A percentile compares a stretch with the other conserved stretches of the same genome.
These are phyloP conservation scores for Protonibea diacanthus DNA, from an alignment of 2,797 vertebrate species.

Conservation along the genomic window DNA sequence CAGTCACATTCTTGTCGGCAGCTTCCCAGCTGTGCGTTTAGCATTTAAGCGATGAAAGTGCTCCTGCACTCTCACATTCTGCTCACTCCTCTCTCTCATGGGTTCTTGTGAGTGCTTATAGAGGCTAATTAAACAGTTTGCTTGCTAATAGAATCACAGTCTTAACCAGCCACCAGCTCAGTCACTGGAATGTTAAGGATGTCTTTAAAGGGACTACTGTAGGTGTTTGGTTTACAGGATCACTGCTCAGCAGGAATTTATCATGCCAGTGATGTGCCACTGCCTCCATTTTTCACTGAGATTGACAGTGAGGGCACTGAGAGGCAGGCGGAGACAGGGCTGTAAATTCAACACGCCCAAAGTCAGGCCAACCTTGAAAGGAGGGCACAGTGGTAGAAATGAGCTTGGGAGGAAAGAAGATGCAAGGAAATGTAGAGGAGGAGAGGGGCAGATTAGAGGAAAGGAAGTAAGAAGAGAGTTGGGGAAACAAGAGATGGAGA, in stretches of 20 bases:
- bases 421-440: constrained; percentile 53
- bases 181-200: constrained; percentile 62
- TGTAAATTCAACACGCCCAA: constrained; percentile 82
- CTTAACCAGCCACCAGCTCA: constrained; percentile 67
- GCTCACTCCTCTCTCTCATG: constrained; percentile 61
- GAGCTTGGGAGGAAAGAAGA: constrained; percentile 58
- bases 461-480: constrained; percentile 43
- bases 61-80: constrained; percentile 52
- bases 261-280: constrained; percentile 79
- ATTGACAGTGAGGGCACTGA: constrained; percentile 81
- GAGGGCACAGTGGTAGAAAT: constrained; percentile 73
- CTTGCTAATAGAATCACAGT: constrained; percentile 74
- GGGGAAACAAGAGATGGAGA: constrained; percentile 44
- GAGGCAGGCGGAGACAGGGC: constrained; percentile 72
- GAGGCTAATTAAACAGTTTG: constrained; percentile 80
- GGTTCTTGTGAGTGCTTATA: constrained; percentile 71
- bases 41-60: constrained; percentile 64
- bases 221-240: constrained; percentile 69
- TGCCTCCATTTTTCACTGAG: constrained; percentile 75
- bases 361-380: constrained; percentile 82
- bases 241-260: constrained; percentile 70
- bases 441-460: constrained; percentile 49
- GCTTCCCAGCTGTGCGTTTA: constrained; percentile 63
- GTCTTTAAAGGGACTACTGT: constrained; percentile 67
- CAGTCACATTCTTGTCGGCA: constrained; percentile 44